Evolutionary conservation across 2,797 vertebrate species (phyloP).

Genomic region (Tragelaphus oryx): DNA sequence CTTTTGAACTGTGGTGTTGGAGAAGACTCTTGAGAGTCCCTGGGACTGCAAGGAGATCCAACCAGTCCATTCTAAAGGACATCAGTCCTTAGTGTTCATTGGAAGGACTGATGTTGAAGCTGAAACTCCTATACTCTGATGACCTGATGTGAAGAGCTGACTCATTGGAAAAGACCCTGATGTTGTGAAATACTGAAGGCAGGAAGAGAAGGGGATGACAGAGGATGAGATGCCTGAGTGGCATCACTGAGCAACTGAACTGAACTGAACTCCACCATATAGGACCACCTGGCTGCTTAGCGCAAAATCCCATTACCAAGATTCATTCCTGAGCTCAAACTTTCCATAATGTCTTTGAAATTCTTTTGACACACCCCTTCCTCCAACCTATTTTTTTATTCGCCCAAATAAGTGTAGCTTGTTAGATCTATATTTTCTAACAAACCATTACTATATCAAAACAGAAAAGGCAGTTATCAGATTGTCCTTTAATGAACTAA

Average conservation of each 20-base stretch:
- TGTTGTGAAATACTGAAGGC: background rate
- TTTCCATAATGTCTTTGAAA: conserved; percentile 22
- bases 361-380: conserved; percentile 13
- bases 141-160: background rate
- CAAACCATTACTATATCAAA: background rate
- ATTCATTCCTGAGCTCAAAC: conserved; percentile 55
- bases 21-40: background rate
- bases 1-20: background rate
- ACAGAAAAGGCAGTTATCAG: background rate
- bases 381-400: background rate
- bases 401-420: background rate
- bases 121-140: background rate
- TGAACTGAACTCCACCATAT: conserved; percentile 42
- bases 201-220: background rate
- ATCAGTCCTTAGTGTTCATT: background rate
- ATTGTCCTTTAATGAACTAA: background rate
- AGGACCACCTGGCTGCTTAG: conserved; percentile 48
- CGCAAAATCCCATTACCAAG: conserved; percentile 56
- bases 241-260: background rate
- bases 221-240: background rate
- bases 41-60: background rate
- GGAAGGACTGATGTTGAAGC: background rate
- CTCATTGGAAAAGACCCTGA: background rate
- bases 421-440: conserved; percentile 4
- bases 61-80: background rate